A percentile compares a stretch with the other conserved stretches of the same genome.
These are phyloP conservation scores for Myxocyprinus asiaticus DNA, from an alignment of 2,113 vertebrate genomes.

Conservation along the genomic window DNA sequence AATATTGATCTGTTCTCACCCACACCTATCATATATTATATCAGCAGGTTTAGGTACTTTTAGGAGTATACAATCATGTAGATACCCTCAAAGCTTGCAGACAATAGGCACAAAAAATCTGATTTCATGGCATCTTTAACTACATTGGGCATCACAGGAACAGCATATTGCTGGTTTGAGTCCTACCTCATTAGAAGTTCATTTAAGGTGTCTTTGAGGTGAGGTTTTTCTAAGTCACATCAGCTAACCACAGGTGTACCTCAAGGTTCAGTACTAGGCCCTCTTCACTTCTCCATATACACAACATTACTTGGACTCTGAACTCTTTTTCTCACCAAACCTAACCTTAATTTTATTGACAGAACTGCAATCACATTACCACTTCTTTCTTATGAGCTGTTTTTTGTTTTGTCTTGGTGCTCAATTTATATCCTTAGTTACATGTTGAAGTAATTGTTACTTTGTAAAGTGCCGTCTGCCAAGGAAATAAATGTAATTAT, in stretches of 20 bases:
- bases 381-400: constrained; percentile 17
- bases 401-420: constrained; percentile 1
- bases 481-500: constrained; percentile 38
- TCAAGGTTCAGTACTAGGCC: neutral
- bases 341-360: constrained; percentile 2
- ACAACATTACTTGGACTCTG: neutral
- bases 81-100: too few relatives aligned
- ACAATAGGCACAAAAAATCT: too few relatives aligned
- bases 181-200: too few relatives aligned
- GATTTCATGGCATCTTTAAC: too few relatives aligned
- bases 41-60: too few relatives aligned
- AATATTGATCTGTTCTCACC: too few relatives aligned
- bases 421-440: constrained; percentile 26
- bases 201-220: neutral
- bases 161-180: too few relatives aligned
- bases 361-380: neutral
- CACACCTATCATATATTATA: too few relatives aligned
- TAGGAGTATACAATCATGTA: too few relatives aligned
- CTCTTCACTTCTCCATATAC: neutral
- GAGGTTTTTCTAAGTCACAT: neutral
- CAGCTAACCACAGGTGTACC: neutral
- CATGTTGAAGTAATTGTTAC: constrained; percentile 24
- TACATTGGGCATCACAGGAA: too few relatives aligned
- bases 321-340: neutral
- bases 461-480: constrained; percentile 30